Evolutionary conservation across 2,113 vertebrate genomes (phyloP).

Genomic region (Tachysurus vachellii): DNA sequence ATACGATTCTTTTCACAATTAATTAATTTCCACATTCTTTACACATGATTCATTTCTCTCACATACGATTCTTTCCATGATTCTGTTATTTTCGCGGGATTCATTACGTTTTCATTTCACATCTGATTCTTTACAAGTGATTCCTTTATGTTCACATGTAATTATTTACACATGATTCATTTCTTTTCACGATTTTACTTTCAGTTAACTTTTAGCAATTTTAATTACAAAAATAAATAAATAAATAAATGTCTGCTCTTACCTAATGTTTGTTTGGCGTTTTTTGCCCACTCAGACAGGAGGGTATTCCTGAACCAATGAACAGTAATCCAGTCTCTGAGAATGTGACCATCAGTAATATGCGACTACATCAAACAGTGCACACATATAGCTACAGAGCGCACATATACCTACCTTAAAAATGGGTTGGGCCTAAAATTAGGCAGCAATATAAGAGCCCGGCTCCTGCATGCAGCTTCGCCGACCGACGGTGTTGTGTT

Average conservation of each 20-base stretch:
- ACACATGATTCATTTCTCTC: not conserved
- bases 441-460: not conserved
- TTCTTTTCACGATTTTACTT: not conserved
- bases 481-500: not conserved
- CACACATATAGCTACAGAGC: conserved; percentile 40
- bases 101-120: not conserved
- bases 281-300: conserved; percentile 26
- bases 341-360: conserved; percentile 22
- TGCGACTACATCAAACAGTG: conserved; percentile 10
- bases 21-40: not conserved
- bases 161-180: not conserved
- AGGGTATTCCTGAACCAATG: not conserved
- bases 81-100: not conserved
- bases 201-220: no score
- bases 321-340: conserved; percentile 42
- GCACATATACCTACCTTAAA: conserved; percentile 40
- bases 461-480: not conserved
- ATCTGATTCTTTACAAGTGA: not conserved
- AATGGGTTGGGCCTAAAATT: conserved; percentile 61
- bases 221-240: not conserved
- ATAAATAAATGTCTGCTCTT: not conserved
- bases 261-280: conserved; percentile 13
- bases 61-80: not conserved
- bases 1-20: not conserved
- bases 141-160: not conserved